Percentiles rank a stretch among this genome's conserved stretches.
Conservation (phyloP, 2,113 vertebrate species). For the Solea senegalensis region DNA sequence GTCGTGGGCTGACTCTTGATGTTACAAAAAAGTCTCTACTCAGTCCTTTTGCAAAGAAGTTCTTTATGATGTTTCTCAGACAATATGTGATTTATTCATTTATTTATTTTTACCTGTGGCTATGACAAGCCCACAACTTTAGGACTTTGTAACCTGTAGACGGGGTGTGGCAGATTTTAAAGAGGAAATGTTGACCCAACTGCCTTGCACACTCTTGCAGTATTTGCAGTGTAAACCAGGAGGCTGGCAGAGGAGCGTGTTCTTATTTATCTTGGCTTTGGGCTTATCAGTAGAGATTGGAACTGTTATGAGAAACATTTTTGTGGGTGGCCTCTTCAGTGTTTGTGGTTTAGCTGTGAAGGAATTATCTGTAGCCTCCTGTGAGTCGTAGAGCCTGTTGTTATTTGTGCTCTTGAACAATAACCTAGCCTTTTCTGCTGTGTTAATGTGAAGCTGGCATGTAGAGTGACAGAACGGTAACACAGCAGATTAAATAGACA, state of each 20-base stretch:
- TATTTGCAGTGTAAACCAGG: slow-evolving; percentile 70
- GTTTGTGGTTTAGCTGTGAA: slow-evolving; percentile 52
- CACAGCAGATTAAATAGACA: neutral
- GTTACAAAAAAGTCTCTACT: too few species aligned
- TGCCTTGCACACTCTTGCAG: slow-evolving; percentile 51
- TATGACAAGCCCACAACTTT: slow-evolving; percentile 5
- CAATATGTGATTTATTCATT: too few species aligned
- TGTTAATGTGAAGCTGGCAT: neutral
- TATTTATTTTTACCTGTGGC: neutral
- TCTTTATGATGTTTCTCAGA: too few species aligned
- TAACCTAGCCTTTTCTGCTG: neutral
- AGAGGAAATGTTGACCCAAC: slow-evolving; percentile 62
- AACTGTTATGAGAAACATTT: slow-evolving; percentile 75
- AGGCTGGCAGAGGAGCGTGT: slow-evolving; percentile 67
- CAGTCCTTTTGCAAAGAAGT: too few species aligned
- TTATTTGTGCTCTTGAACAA: neutral
- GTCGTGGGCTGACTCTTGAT: too few species aligned
- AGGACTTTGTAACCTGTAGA: slow-evolving; percentile 12
- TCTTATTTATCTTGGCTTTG: slow-evolving; percentile 79
- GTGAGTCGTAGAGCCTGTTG: slow-evolving; percentile 13
- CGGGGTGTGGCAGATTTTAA: slow-evolving; percentile 48
- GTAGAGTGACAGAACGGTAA: too few species aligned
- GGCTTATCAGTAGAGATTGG: slow-evolving; percentile 74
- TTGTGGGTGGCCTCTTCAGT: slow-evolving; percentile 73
- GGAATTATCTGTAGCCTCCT: slow-evolving; percentile 42